Percentiles rank a stretch among this genome's conserved stretches.
phyloP scores from a whole-genome alignment of 2,113 vertebrate genomes.

The Blennius ocellaris region DNA sequence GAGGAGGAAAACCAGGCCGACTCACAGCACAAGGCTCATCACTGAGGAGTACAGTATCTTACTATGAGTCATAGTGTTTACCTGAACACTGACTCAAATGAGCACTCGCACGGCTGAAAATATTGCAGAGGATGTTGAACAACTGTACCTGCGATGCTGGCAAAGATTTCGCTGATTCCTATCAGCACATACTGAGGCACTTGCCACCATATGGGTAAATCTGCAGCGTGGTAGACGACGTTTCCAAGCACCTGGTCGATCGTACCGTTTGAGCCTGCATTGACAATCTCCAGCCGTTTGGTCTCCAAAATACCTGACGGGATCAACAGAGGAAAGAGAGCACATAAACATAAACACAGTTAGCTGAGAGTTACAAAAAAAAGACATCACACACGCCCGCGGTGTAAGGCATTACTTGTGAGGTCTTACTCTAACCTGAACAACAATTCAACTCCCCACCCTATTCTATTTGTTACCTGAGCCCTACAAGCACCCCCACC shows the following conservation, averaged over 20 bases:
- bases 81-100: conserved; percentile 15
- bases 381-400: too few relatives aligned
- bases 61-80: conserved; percentile 19
- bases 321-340: conserved; percentile 27
- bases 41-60: conserved; percentile 14
- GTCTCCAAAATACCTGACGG: conserved; percentile 93
- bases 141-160: conserved; percentile 94
- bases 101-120: conserved; percentile 12
- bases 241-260: conserved; percentile 91
- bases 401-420: too few relatives aligned
- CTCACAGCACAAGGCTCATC: conserved; percentile 11
- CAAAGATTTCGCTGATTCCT: conserved; percentile 97
- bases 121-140: conserved; percentile 36
- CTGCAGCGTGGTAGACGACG: conserved; percentile 89
- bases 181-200: conserved; percentile 98
- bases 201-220: conserved; percentile 97
- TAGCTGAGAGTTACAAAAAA: background rate
- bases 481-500: too few relatives aligned
- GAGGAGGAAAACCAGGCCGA: conserved; percentile 10
- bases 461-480: too few relatives aligned
- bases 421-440: too few relatives aligned
- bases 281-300: conserved; percentile 88
- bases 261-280: conserved; percentile 70
- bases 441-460: too few relatives aligned
- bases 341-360: conserved; percentile 1